phyloP scores from a whole-genome alignment of 2,888 invertebrate genomes.

The Apotomis betuletana region DNA sequence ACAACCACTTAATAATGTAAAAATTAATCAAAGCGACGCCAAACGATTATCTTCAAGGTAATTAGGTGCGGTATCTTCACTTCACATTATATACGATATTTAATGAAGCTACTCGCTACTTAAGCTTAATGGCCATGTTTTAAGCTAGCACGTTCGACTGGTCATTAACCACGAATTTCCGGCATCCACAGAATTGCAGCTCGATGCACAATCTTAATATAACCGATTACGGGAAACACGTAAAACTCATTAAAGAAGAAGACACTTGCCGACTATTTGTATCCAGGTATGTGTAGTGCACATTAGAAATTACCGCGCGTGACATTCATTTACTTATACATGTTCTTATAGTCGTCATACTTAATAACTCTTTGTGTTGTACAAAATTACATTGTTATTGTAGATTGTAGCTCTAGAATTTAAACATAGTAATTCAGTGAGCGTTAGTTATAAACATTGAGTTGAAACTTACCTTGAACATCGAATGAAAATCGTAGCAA shows the following conservation, averaged over 20 bases:
- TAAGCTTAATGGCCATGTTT: conserved; percentile 10
- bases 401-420: no score
- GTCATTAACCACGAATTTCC: conserved; percentile 27
- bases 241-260: conserved; percentile 12
- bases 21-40: neutral
- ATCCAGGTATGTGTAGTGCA: conserved; percentile 1
- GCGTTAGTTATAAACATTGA: no score
- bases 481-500: no score
- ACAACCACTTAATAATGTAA: no score
- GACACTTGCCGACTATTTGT: conserved; percentile 11
- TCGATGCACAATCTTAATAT: conserved; percentile 20
- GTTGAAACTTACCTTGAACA: no score
- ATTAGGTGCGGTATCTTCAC: conserved; percentile 5
- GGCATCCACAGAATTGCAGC: conserved; percentile 21
- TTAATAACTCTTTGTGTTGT: neutral
- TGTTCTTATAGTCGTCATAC: neutral
- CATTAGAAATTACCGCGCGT: conserved; percentile 20
- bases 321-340: conserved; percentile 4
- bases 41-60: neutral
- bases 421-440: no score
- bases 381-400: neutral
- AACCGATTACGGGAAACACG: conserved; percentile 25
- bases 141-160: conserved; percentile 13
- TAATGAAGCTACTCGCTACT: conserved; percentile 12
- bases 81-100: neutral